These are phyloP conservation scores for Fistularia tabacaria DNA, from an alignment of 2,797 vertebrate genomes.

Conservation along the genomic window DNA sequence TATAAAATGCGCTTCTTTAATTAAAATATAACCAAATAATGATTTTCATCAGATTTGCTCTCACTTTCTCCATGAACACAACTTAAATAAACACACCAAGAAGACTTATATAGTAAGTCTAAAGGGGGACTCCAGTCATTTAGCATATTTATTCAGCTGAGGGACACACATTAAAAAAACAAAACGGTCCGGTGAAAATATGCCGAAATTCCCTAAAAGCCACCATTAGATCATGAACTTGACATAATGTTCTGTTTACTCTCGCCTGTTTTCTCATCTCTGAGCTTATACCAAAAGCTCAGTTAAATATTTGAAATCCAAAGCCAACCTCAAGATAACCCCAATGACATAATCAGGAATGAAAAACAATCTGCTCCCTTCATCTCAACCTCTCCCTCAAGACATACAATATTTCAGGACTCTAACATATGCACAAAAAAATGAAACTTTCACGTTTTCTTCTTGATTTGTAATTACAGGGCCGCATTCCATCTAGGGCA, in stretches of 20 bases:
- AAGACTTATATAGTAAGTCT: no score
- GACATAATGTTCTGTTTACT: no score
- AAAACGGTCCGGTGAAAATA: neutral
- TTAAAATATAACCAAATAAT: neutral
- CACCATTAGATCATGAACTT: neutral
- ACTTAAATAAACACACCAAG: no score
- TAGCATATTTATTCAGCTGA: no score
- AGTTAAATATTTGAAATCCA: neutral
- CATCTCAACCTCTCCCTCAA: neutral
- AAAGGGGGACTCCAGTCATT: no score
- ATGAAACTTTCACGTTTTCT: neutral
- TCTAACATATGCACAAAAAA: neutral
- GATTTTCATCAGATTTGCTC: neutral
- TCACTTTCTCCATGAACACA: neutral
- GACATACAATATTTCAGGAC: neutral
- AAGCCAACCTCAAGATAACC: neutral
- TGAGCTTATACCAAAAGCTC: neutral
- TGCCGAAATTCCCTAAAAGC: neutral
- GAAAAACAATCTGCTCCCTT: neutral
- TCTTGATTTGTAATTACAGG: constrained; percentile 6
- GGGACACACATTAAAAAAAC: neutral
- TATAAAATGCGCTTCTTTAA: no score
- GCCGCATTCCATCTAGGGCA: constrained; percentile 1
- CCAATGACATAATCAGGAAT: constrained; percentile 1
- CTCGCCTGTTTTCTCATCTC: no score